Base-by-base conservation (phyloP, 2,113 vertebrate species). In the Scolopax mira region DNA sequence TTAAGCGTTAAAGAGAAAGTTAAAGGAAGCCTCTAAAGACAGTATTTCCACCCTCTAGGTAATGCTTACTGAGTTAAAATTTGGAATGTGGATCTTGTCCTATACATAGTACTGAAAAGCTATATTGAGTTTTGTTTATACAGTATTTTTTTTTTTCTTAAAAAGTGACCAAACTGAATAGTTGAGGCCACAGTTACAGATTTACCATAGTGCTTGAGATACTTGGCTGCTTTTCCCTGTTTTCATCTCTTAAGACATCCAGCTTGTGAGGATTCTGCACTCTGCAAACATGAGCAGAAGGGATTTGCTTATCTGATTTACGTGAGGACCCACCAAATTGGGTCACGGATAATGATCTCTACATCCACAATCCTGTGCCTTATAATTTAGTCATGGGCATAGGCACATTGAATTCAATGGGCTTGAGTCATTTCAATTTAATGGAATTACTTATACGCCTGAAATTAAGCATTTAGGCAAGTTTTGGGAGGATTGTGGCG, bases 291-390 rank as follows among this genome's bases (percentile, higher is more conserved):
- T 12, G 74, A 90, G 77, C 66, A 89, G 79, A 93, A 92, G 70
- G 90, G 80, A 89, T 96, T 96, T 96, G 49, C 86, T 94, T 90
- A 85, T 92, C 96, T 93, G 90, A 96, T 92, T 92, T 85, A 81
- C 84, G 49, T 82, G 86, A 77, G 67, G 66, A 79, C n/a, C 80
- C 66, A 87, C 73, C 73, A 79, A 93, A 96, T 23, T 87, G 86
- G 66, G 80, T 94, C 62, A 71, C 82, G 86, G 92, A 93, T 92
- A 94, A 87, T 3, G 39, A 90, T 90, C 80, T 92, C 62, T 89
- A 79, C 41, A 81, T 79, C 54, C 73, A 66, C 61, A 87, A 39
- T 79, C 88, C 73, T 25, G 15, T 74, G 78, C 82, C 58, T 94
- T 96, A 58, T 91, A 85, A 82, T 79, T 90, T 89, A 69, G 89